Evolutionary conservation across 2,113 vertebrate species (phyloP).

Genomic region (Dinomys branickii): DNA sequence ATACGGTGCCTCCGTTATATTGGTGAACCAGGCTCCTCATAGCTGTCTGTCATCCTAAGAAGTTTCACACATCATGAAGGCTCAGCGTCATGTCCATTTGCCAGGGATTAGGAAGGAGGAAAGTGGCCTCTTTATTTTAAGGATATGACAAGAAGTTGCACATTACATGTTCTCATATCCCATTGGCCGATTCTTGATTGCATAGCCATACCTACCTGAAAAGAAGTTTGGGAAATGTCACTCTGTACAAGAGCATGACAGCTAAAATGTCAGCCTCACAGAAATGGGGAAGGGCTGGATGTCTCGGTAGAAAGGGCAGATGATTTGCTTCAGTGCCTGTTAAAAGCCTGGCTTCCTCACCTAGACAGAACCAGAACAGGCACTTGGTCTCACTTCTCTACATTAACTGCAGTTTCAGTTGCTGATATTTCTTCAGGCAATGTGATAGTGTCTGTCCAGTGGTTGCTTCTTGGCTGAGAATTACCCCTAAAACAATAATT

Average conservation of each 20-base stretch:
- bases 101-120: not conserved
- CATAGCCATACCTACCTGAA: not conserved
- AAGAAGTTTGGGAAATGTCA: constrained; percentile 7
- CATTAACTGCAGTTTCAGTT: not conserved
- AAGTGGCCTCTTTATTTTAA: not conserved
- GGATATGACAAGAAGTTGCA: not conserved
- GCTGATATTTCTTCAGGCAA: not conserved
- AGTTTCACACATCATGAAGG: not conserved
- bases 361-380: not conserved
- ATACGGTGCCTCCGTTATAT: not conserved
- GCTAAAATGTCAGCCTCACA: not conserved
- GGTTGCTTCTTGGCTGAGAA: not conserved
- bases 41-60: not conserved
- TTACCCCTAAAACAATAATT: not conserved
- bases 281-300: not conserved
- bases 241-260: not conserved
- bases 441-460: not conserved
- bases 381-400: not conserved
- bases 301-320: not conserved
- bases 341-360: not conserved
- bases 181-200: not conserved
- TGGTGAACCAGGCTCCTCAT: not conserved
- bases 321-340: not conserved
- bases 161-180: not conserved
- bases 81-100: not conserved